Evolutionary conservation across 2,113 vertebrate genomes (phyloP).

Genomic region (Corythaixoides concolor): DNA sequence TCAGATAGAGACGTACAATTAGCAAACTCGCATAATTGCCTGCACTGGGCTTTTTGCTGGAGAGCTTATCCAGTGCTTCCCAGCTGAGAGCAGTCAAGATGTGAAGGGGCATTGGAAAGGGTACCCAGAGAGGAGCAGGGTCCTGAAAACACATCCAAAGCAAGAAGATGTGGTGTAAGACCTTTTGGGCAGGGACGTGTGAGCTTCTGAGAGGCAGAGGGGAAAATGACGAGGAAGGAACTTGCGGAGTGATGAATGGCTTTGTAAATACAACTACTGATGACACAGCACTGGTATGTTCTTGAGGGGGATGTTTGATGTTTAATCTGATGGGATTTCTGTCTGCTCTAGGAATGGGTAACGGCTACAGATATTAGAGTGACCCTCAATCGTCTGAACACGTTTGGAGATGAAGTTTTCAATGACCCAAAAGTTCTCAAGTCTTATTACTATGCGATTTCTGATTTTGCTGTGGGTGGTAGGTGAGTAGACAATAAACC

Average conservation of each 20-base stretch:
- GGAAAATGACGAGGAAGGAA: not conserved
- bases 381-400: constrained; percentile 95
- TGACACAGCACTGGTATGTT: not conserved
- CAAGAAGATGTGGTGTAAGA: not conserved
- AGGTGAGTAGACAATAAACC: constrained; percentile 79
- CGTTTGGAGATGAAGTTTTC: constrained; percentile 97
- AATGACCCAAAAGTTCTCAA: constrained; percentile 98
- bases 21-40: not conserved
- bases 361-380: constrained; percentile 96
- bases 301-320: not conserved
- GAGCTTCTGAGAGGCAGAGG: not conserved
- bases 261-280: not conserved
- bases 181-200: fast-evolving
- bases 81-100: not conserved
- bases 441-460: constrained; percentile 98
- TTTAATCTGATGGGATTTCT: not conserved
- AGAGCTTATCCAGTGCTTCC: not conserved
- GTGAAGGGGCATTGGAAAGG: not conserved
- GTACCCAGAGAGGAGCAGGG: not conserved
- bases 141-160: not conserved
- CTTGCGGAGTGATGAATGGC: not conserved
- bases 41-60: not conserved
- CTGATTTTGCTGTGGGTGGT: constrained; percentile 97
- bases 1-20: not conserved
- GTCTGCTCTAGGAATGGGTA: constrained; percentile 89